These are phyloP conservation scores for Nerophis lumbriciformis DNA, from an alignment of 2,113 vertebrate species.

Conservation along the genomic window DNA sequence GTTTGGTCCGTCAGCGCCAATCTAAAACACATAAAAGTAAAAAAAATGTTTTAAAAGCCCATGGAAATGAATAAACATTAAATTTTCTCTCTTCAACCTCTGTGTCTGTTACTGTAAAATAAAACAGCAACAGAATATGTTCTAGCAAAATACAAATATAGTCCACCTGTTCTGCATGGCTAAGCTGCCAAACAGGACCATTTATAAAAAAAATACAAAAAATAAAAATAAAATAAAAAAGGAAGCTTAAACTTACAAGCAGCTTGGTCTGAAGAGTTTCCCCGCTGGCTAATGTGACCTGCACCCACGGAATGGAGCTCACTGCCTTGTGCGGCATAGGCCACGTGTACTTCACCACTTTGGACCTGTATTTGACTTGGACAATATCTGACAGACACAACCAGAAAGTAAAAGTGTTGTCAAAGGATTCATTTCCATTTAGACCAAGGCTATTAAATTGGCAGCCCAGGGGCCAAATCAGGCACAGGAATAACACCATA, in stretches of 20 bases:
- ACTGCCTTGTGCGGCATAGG: slow-evolving; percentile 71
- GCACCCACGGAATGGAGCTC: slow-evolving; percentile 85
- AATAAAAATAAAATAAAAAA: background rate
- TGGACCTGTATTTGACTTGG: slow-evolving; percentile 84
- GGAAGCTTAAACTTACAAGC: slow-evolving; percentile 76
- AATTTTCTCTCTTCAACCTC: too few species aligned
- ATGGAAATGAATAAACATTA: background rate
- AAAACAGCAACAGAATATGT: too few species aligned
- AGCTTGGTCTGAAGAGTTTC: slow-evolving; percentile 85
- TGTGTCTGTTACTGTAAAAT: too few species aligned
- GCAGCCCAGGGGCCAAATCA: background rate
- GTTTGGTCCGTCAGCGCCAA: slow-evolving; percentile 92
- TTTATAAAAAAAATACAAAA: background rate
- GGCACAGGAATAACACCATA: too few species aligned
- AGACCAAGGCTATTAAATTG: background rate
- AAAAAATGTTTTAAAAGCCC: background rate
- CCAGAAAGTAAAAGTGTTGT: slow-evolving; percentile 15
- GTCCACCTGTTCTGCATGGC: too few species aligned
- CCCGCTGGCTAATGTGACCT: slow-evolving; percentile 84
- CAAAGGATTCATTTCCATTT: slow-evolving; percentile 11
- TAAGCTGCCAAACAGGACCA: too few species aligned
- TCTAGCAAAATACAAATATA: too few species aligned
- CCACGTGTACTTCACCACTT: slow-evolving; percentile 84
- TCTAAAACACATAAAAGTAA: slow-evolving; percentile 62
- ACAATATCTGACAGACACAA: slow-evolving; percentile 74